Conservation (phyloP, 2,113 vertebrate species). For the Rhabdomys dilectus region DNA sequence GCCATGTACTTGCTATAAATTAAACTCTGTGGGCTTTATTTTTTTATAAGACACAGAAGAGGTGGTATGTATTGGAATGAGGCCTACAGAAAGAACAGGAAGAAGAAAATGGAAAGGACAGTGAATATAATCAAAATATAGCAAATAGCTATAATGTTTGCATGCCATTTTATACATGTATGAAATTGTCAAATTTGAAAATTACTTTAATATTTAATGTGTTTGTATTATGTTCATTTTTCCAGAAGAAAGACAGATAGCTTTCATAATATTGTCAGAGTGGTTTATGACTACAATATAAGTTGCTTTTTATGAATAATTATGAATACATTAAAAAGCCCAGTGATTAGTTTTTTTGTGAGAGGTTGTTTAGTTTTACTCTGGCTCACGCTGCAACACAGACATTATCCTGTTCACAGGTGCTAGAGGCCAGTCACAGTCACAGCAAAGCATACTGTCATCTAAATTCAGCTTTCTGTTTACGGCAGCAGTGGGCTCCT, state of each 20-base stretch:
- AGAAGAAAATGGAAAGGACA: no score
- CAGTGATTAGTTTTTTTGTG: not conserved
- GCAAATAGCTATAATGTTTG: not conserved
- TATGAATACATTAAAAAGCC: not conserved
- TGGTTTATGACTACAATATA: not conserved
- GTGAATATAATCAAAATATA: not conserved
- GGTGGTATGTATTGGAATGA: not conserved
- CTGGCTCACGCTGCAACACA: not conserved
- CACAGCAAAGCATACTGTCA: not conserved
- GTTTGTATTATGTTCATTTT: not conserved
- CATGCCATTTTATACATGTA: not conserved
- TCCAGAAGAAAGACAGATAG: not conserved
- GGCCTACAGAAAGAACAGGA: not conserved
- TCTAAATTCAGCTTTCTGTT: not conserved
- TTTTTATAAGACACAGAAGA: not conserved
- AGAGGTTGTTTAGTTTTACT: not conserved
- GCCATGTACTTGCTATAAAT: not conserved
- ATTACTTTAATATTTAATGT: constrained; percentile 3
- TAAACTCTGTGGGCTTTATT: not conserved
- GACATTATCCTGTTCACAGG: not conserved
- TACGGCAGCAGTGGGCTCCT: no score
- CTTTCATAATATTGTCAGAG: constrained; percentile 16
- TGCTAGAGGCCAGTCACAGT: not conserved
- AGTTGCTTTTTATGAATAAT: not conserved
- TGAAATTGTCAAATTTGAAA: not conserved